Conservation (phyloP, 2,888 invertebrate genomes). For the Craniophora ligustri region DNA sequence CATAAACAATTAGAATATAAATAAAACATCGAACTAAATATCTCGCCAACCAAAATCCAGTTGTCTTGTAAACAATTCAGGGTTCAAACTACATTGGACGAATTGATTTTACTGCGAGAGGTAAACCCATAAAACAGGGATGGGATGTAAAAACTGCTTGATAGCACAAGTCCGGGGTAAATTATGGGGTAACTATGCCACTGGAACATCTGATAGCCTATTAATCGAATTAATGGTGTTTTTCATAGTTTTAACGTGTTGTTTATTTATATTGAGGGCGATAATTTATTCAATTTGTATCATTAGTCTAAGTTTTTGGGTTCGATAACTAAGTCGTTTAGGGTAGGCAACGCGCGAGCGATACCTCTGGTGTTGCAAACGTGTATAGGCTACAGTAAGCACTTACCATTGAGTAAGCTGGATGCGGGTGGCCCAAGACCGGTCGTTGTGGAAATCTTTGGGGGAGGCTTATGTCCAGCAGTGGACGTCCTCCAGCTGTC, state of each 20-base stretch:
- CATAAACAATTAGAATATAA: too few species aligned
- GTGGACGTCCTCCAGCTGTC: too few species aligned
- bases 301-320: too few species aligned
- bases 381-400: too few species aligned
- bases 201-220: slow-evolving; percentile 22
- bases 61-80: slow-evolving; percentile 19
- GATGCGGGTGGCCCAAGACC: too few species aligned
- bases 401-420: too few species aligned
- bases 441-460: too few species aligned
- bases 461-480: too few species aligned
- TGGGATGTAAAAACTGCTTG: slow-evolving; percentile 60
- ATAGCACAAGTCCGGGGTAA: slow-evolving; percentile 38
- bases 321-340: too few species aligned
- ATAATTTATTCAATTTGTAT: not conserved
- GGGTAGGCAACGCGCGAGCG: too few species aligned
- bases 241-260: slow-evolving; percentile 14
- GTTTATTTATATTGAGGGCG: too few species aligned
- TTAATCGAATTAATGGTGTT: slow-evolving; percentile 38
- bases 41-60: not conserved
- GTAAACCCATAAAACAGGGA: slow-evolving; percentile 55
- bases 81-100: slow-evolving; percentile 43
- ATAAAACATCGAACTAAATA: not conserved
- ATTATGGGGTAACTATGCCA: slow-evolving; percentile 30
- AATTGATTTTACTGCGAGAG: slow-evolving; percentile 49
- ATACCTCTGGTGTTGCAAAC: too few species aligned